These are phyloP conservation scores for Dioctria linearis DNA, from an alignment of 2,888 invertebrate species.

Conservation along the genomic window DNA sequence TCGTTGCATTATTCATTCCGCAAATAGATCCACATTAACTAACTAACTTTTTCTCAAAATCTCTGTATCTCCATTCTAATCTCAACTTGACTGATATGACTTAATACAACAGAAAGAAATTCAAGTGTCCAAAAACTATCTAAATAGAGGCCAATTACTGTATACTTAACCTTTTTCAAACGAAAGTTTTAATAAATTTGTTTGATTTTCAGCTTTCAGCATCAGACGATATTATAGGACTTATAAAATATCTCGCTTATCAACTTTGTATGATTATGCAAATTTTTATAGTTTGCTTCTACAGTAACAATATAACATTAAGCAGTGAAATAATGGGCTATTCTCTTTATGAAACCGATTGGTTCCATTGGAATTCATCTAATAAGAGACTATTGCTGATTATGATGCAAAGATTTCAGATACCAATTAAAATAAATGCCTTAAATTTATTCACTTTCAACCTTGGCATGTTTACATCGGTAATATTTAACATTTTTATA, in stretches of 20 bases:
- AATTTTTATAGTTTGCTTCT: slow-evolving; percentile 20
- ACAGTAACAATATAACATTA: neutral
- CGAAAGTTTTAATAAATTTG: neutral
- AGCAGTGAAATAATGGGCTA: neutral
- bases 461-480: slow-evolving; percentile 3
- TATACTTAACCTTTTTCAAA: neutral
- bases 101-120: neutral
- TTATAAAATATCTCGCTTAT: neutral
- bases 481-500: neutral
- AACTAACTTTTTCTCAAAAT: neutral
- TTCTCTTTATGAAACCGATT: slow-evolving; percentile 19
- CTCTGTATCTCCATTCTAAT: neutral
- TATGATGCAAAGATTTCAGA: slow-evolving; percentile 20
- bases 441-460: slow-evolving; percentile 22
- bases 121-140: no score
- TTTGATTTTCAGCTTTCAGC: slow-evolving; percentile 7
- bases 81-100: neutral
- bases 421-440: slow-evolving; percentile 8
- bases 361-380: slow-evolving; percentile 20
- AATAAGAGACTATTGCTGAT: slow-evolving; percentile 37
- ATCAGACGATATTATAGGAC: neutral
- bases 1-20: no score
- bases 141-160: no score
- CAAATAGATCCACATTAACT: no score
- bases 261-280: slow-evolving; percentile 34